Percentiles rank a stretch among this genome's conserved stretches.
Evolutionary conservation across 2,797 vertebrate species (phyloP).

Genomic region (Hylomyscus alleni): DNA sequence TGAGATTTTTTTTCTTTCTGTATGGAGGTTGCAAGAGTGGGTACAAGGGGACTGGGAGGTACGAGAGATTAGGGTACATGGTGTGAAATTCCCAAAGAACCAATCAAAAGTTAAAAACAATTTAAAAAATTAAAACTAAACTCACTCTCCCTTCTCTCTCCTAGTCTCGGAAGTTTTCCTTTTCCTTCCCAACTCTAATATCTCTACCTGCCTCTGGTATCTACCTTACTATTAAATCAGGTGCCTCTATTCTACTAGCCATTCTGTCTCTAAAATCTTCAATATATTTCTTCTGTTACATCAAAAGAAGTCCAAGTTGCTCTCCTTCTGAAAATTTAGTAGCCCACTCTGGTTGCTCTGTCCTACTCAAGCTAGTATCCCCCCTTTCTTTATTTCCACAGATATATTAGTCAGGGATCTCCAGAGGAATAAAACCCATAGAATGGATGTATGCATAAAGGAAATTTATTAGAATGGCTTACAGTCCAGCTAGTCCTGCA

Average conservation of each 20-base stretch:
- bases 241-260: not conserved
- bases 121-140: not conserved
- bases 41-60: not conserved
- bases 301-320: conserved; percentile 45
- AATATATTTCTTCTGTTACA: not conserved
- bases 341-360: not conserved
- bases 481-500: not conserved
- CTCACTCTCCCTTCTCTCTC: not conserved
- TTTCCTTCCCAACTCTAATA: conserved; percentile 12
- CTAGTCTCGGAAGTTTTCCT: conserved; percentile 14
- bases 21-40: not conserved
- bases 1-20: not conserved
- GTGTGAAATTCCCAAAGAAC: not conserved
- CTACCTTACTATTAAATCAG: not conserved
- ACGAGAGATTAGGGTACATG: not conserved
- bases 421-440: not conserved
- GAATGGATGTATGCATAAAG: not conserved
- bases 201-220: not conserved
- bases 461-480: not conserved
- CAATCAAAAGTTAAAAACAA: not conserved
- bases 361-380: not conserved
- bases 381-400: not conserved
- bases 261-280: conserved; percentile 22
- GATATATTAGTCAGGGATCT: not conserved
- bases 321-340: conserved; percentile 58